Percentiles rank a stretch among this genome's conserved stretches.
phyloP scores from a whole-genome alignment of 53 echinoderm and acorn worm genomes.

The Holothuria scabra region DNA sequence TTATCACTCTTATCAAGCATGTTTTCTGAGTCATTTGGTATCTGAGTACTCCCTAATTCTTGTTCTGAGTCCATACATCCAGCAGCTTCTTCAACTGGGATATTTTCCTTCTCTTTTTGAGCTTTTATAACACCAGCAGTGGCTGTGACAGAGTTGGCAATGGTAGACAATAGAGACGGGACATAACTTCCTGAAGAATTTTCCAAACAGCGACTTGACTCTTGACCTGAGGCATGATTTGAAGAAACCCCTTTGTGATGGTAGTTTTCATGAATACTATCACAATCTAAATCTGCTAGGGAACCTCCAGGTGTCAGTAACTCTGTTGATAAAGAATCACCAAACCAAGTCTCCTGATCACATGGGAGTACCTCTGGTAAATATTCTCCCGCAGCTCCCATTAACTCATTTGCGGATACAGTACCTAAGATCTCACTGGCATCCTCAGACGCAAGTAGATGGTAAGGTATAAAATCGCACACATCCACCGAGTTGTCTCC shows the following conservation, averaged over 20 bases:
- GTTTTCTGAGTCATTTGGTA: not conserved
- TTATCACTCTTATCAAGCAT: not conserved
- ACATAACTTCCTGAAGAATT: conserved; percentile 18
- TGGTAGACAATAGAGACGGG: conserved; percentile 11
- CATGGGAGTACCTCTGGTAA: conserved; percentile 33
- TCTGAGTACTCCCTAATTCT: not conserved
- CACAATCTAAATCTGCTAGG: conserved; percentile 12
- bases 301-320: conserved; percentile 42
- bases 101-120: not conserved
- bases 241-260: too few species aligned
- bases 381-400: conserved; percentile 23
- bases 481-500: conserved; percentile 26
- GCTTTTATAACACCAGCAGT: conserved; percentile 18
- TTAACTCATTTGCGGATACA: conserved; percentile 17
- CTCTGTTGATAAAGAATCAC: conserved; percentile 44
- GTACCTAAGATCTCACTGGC: conserved; percentile 9
- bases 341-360: conserved; percentile 41
- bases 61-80: not conserved
- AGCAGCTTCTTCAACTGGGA: not conserved
- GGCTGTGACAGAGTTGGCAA: conserved; percentile 42
- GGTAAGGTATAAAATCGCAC: conserved; percentile 44
- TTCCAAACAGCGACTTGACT: too few species aligned
- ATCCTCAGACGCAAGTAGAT: conserved; percentile 23
- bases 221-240: too few species aligned
- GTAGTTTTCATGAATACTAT: not conserved